These are phyloP conservation scores for Loris lydekkerianus DNA, from an alignment of 2,797 vertebrate species.

Conservation along the genomic window DNA sequence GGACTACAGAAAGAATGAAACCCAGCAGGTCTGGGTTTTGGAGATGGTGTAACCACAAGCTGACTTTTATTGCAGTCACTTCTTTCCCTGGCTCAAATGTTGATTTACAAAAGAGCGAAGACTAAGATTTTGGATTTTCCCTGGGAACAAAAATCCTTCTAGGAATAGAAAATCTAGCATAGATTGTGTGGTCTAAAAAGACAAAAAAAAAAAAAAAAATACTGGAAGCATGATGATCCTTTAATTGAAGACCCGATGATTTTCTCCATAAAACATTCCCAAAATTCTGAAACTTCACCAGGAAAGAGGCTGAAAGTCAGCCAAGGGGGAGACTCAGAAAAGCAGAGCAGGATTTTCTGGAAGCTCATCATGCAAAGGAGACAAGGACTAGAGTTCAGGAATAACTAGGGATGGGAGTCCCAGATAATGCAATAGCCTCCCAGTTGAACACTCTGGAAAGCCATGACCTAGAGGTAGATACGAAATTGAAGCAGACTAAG, in stretches of 20 bases:
- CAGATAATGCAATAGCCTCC: background rate
- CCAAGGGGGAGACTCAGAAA: background rate
- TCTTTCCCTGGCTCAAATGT: background rate
- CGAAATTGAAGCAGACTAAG: background rate
- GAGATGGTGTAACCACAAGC: background rate
- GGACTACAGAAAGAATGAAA: background rate
- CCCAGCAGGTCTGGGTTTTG: background rate
- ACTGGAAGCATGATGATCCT: background rate
- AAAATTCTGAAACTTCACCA: background rate
- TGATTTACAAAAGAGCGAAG: background rate
- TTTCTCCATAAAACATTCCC: background rate
- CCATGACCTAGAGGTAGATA: background rate
- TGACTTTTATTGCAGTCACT: background rate
- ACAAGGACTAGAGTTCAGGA: background rate
- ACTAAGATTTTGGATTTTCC: background rate
- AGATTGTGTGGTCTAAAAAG: background rate
- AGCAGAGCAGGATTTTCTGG: background rate
- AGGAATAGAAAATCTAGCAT: slow-evolving; percentile 19
- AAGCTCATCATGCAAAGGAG: background rate
- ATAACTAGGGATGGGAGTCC: background rate
- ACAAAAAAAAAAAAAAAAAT: background rate
- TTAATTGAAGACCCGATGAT: background rate
- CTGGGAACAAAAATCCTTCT: background rate
- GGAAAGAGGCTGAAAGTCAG: background rate
- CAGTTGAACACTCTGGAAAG: background rate